Base-by-base conservation (phyloP, 2,113 vertebrate species). In the Notothenia coriiceps region DNA sequence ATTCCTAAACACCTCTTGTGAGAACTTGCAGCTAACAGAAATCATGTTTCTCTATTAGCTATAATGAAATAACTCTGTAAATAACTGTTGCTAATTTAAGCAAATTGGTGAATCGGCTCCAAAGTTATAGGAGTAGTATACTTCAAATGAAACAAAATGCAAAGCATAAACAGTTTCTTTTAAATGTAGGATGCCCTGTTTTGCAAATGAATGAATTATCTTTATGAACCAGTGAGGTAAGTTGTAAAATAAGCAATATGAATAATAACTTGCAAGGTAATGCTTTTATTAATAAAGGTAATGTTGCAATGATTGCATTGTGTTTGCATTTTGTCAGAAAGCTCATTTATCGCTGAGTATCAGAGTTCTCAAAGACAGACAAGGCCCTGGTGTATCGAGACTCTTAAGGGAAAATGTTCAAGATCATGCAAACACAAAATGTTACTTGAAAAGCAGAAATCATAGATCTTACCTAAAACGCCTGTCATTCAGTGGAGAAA, bases 391-490 rank as follows among this genome's bases (percentile, higher is more conserved):
- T 5, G 57, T 62, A 61, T 46, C 59, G 46, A 70, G 20, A 57
- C 18, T 72, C 12, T 68, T 43, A n/a, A 79, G 8, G 49, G 18
- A 70, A 78, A 80, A 79, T 71, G 40, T 54, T n/a, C 25, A 70
- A 62, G 59, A 72, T 77, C 79, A 64, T 70, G 17, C 71, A 68
- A 77, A 66, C 9, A 60, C 7, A 70, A 82, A 44, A 71, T 25
- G 6, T 18, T 40, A 43, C 20, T 50, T 10, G 4, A 76, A 35
- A 56, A 63, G 33, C 60, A 78, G 5, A 25, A 80, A 88, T n/a
- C 2, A n/a, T 6, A 25, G 52, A 60, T 8, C 87, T 92, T 82
- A 94, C 93, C 84, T 87, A 68, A 14, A 82, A 75, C 20, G 61
- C 40, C 84, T 86, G 17, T 76, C 77, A 69, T 84, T 76, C 76